Base-by-base conservation (phyloP, 1,140 invertebrate genomes). In the Cotesia vestalis region DNA sequence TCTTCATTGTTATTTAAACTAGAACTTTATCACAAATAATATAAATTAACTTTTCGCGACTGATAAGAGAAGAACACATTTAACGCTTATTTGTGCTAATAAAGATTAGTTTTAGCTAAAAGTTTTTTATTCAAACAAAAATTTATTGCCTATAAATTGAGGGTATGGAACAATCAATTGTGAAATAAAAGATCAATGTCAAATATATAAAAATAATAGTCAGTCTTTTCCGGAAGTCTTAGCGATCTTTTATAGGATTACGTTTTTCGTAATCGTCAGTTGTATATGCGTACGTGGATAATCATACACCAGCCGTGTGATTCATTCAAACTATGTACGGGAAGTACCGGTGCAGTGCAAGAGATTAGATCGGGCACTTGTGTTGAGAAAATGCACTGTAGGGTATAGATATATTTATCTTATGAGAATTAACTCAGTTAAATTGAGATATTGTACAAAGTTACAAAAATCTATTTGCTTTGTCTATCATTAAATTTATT, bases 211-310 rank as follows among this genome's bases (percentile, higher is more conserved):
- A 40, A 46, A 69, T 52, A 67, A 55, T 38, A 69, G 9, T 46
- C 40, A 46, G 40, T 46, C 5, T 46, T 57, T 69, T 69, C 68
- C 68, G 68, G 68, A 57, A 61, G 38, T 69, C 51, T 69, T 69
- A 57, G 36, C 27, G 40, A 40, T 35, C 14, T 61, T 60, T 38
- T 40, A 63, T 63, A 63, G 57, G 17, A 69, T 69, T 69, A 71
- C 69, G 46, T 51, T 63, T 51, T 46, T 46, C 38, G 69, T 71
- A 55, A 71, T 63, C 60, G 46, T 71, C 60, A 71, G 61, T 51
- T 62, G 69, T 71, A 71, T 63, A 63, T 46, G 69, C 69, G 69
- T 63, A 71, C 61, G 62, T 57, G 61, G 69, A 71, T 71, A 64
- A 71, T 71, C 69, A 64, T 71, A 71, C 20, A 71, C 61, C 62